A percentile compares a stretch with the other conserved stretches of the same genome.
phyloP scores from a whole-genome alignment of 1,140 invertebrate genomes.

The Drosophila pandora region DNA sequence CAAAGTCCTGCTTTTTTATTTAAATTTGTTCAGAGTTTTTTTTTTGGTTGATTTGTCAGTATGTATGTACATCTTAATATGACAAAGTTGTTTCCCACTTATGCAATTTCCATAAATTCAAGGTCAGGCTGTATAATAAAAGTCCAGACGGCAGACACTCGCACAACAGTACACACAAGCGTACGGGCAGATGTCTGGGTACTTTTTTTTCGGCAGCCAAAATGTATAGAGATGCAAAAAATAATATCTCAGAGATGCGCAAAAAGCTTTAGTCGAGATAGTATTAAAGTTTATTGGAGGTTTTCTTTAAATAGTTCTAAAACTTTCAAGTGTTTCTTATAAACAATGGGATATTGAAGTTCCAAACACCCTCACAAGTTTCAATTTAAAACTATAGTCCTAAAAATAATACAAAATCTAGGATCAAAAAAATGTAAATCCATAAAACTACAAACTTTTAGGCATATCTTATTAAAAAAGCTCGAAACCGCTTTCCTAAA shows the following conservation, averaged over 20 bases:
- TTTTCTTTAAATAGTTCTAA: too few species aligned
- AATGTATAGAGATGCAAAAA: constrained; percentile 16
- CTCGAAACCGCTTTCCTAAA: constrained; percentile 7
- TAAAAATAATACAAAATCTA: too few species aligned
- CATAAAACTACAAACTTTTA: too few species aligned
- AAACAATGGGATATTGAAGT: too few species aligned
- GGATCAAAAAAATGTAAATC: too few species aligned
- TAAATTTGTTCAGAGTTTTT: constrained; percentile 12
- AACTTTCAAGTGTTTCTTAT: too few species aligned
- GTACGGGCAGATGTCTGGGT: constrained; percentile 35
- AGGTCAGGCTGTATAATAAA: constrained; percentile 73
- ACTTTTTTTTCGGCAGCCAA: constrained; percentile 57
- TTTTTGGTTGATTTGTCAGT: background rate
- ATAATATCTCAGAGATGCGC: constrained; percentile 25
- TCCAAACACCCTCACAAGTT: too few species aligned
- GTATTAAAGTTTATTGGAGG: too few species aligned
- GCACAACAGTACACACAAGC: constrained; percentile 15
- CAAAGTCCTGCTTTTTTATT: constrained; percentile 29
- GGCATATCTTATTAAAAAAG: too few species aligned
- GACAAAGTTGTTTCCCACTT: constrained; percentile 76
- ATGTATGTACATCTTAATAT: constrained; percentile 59
- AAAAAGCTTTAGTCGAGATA: background rate
- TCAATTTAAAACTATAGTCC: too few species aligned
- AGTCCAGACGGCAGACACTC: constrained; percentile 63
- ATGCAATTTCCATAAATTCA: constrained; percentile 81